A percentile compares a stretch with the other conserved stretches of the same genome.
These are phyloP conservation scores for Dicerorhinus sumatrensis DNA, from an alignment of 2,113 vertebrate genomes.

Conservation along the genomic window DNA sequence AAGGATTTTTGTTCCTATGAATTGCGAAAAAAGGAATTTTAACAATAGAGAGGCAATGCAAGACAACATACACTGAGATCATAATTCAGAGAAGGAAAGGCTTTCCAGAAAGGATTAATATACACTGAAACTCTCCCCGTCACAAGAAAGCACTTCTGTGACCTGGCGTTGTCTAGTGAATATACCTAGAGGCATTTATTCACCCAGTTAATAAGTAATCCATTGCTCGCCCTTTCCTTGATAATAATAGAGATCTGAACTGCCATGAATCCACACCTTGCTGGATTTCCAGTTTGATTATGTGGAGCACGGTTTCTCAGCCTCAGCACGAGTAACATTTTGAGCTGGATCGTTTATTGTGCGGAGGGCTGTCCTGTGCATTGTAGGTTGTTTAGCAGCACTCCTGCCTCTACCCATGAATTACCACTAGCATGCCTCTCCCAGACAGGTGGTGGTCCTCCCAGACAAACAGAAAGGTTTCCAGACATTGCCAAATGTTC, in stretches of 20 bases:
- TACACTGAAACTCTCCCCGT: background rate
- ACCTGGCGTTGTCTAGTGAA: background rate
- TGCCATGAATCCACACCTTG: background rate
- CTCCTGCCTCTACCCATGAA: background rate
- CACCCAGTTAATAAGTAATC: slow-evolving; percentile 14
- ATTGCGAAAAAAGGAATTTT: slow-evolving; percentile 76
- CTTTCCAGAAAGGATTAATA: slow-evolving; percentile 62
- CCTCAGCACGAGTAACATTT: background rate
- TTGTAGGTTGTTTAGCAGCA: no score
- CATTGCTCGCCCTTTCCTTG: background rate
- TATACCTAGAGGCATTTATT: background rate
- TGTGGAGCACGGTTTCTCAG: background rate
- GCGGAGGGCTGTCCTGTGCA: background rate
- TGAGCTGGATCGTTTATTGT: background rate
- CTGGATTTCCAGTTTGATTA: background rate
- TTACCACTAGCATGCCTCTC: background rate
- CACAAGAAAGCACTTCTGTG: background rate
- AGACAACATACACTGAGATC: slow-evolving; percentile 37
- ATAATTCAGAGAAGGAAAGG: slow-evolving; percentile 50
- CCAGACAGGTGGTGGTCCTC: no score
- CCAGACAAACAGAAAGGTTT: background rate
- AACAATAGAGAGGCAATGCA: slow-evolving; percentile 49
- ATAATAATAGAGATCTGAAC: background rate
- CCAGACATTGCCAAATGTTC: background rate
- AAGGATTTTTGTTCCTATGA: slow-evolving; percentile 65